Conservation (phyloP, 2,888 invertebrate genomes). For the Leucoma salicis region DNA sequence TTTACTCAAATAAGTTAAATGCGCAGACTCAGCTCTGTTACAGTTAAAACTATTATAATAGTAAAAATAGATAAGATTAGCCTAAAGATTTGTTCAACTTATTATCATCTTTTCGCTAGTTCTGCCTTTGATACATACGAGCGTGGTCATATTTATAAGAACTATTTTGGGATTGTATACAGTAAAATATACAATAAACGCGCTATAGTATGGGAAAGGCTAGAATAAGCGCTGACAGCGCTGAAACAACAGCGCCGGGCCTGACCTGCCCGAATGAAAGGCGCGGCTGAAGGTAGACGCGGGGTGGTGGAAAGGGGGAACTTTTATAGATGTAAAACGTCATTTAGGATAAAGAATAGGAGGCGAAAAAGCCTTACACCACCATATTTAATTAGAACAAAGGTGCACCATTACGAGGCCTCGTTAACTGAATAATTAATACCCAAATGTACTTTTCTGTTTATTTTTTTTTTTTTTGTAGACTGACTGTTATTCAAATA, state of each 20-base stretch:
- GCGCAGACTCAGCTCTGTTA: no score
- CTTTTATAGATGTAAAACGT: constrained; percentile 21
- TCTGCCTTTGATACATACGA: no score
- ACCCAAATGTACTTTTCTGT: constrained; percentile 14
- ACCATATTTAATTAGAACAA: constrained; percentile 33
- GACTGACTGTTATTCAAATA: neutral
- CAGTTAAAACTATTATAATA: no score
- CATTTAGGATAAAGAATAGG: constrained; percentile 25
- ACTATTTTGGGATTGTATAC: no score
- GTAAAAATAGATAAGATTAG: no score
- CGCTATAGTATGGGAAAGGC: no score
- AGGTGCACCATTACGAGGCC: constrained; percentile 17
- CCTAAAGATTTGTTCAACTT: no score
- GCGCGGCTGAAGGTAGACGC: neutral
- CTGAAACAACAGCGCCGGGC: neutral
- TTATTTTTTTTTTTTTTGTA: constrained; percentile 6
- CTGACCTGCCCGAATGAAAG: neutral
- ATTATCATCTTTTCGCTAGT: no score
- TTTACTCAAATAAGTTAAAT: no score
- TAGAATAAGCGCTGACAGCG: neutral
- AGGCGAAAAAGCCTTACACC: constrained; percentile 16
- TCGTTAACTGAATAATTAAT: constrained; percentile 21
- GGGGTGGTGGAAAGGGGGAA: constrained; percentile 13
- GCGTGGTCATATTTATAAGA: no score
- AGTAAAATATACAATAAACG: neutral